Conservation (phyloP, 1,140 invertebrate genomes). For the Bombyx mandarina region DNA sequence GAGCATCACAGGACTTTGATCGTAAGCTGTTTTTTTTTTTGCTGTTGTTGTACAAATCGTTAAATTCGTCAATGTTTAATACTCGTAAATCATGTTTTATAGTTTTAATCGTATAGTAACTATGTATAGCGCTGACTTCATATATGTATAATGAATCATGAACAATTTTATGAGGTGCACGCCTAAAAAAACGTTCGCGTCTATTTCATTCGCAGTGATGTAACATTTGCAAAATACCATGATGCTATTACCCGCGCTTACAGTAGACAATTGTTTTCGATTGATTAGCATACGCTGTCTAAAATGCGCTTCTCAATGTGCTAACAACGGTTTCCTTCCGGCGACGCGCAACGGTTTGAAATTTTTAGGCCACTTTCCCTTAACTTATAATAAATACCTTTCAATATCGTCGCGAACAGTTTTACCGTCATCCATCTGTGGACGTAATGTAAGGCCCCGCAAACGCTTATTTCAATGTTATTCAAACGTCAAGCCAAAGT, state of each 20-base stretch:
- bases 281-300: slow-evolving; percentile 47
- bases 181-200: slow-evolving; percentile 6
- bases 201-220: slow-evolving; percentile 41
- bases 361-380: slow-evolving; percentile 28
- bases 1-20: too few relatives aligned
- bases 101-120: too few relatives aligned
- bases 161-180: neutral
- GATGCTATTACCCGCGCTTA: slow-evolving; percentile 31
- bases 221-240: slow-evolving; percentile 38
- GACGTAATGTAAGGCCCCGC: slow-evolving; percentile 24
- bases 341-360: slow-evolving; percentile 17
- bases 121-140: neutral
- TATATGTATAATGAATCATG: slow-evolving; percentile 6
- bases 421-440: slow-evolving; percentile 13
- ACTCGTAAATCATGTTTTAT: too few relatives aligned
- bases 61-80: too few relatives aligned
- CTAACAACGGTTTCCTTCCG: slow-evolving; percentile 36
- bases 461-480: slow-evolving; percentile 45
- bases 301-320: slow-evolving; percentile 31
- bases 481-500: slow-evolving; percentile 28
- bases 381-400: slow-evolving; percentile 16
- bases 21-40: too few relatives aligned
- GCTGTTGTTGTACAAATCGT: too few relatives aligned
- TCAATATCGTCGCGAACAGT: slow-evolving; percentile 26
- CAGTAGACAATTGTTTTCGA: slow-evolving; percentile 34